Evolutionary conservation across 2,888 invertebrate genomes (phyloP).

Genomic region (Mystacides longicornis): DNA sequence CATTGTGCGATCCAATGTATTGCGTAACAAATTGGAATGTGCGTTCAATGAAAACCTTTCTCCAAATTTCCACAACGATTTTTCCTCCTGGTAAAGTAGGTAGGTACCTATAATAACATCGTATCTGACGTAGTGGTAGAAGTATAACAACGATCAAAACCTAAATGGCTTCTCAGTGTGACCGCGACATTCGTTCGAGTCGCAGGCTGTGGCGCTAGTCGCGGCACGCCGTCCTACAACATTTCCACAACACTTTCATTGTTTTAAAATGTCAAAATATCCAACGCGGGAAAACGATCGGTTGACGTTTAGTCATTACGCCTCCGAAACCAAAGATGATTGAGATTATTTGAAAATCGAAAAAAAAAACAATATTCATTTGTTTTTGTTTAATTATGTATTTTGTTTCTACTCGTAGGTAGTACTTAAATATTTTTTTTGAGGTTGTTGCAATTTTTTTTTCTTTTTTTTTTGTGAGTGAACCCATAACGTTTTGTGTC

Average conservation of each 20-base stretch:
- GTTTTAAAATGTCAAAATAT: constrained; percentile 14
- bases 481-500: too few relatives aligned
- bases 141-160: background rate
- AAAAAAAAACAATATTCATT: too few relatives aligned
- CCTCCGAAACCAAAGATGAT: too few relatives aligned
- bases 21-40: background rate
- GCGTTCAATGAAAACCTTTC: background rate
- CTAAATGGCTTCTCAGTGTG: constrained; percentile 18
- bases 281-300: constrained; percentile 19
- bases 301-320: too few relatives aligned
- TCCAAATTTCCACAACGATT: background rate
- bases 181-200: constrained; percentile 17
- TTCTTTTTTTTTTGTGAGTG: too few relatives aligned
- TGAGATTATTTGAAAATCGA: too few relatives aligned
- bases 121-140: background rate
- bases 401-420: too few relatives aligned
- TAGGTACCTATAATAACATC: too few relatives aligned
- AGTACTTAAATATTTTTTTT: too few relatives aligned
- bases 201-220: constrained; percentile 12
- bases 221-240: background rate
- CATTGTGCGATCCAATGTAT: background rate
- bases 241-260: constrained; percentile 1
- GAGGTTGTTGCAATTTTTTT: too few relatives aligned
- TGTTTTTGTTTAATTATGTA: too few relatives aligned
- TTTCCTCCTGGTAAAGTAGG: background rate